A percentile compares a stretch with the other conserved stretches of the same genome.
Conservation (phyloP, 1,140 invertebrate species). For the Bombus sylvicola region DNA sequence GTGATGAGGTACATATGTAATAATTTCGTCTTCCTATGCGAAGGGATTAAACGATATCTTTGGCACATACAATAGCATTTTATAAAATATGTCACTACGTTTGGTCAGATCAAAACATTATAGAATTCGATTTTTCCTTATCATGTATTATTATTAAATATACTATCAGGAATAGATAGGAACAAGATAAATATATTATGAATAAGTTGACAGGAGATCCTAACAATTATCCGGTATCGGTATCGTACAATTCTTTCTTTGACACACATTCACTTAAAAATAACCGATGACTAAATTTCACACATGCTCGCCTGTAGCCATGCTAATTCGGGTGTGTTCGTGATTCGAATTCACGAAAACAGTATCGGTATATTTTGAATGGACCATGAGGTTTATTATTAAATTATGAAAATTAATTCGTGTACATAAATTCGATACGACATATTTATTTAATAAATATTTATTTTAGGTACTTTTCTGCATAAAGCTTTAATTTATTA, state of each 20-base stretch:
- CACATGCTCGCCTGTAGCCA: constrained; percentile 5
- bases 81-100: neutral
- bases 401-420: neutral
- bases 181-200: neutral
- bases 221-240: neutral
- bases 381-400: neutral
- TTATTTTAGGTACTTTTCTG: neutral
- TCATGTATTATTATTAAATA: too few species aligned
- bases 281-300: constrained; percentile 55
- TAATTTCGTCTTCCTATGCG: too few species aligned
- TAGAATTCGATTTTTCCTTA: neutral
- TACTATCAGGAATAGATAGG: neutral
- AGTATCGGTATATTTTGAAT: too few species aligned
- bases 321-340: constrained; percentile 20
- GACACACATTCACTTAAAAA: constrained; percentile 59
- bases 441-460: neutral
- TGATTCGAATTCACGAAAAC: neutral
- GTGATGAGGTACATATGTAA: too few species aligned
- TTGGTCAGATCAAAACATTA: neutral
- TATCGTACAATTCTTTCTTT: neutral
- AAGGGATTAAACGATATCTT: neutral
- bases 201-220: neutral
- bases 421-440: too few species aligned
- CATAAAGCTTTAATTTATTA: neutral
- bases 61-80: too few species aligned